Evolutionary conservation across 2,113 vertebrate species (phyloP).

Genomic region (human): GRCh38 chr1:68537501-68538000

Average conservation of each 20-base stretch:
- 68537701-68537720: background rate
- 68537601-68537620: background rate
- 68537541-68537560: background rate
- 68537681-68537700: background rate
- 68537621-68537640: background rate
- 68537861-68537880: background rate
- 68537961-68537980: background rate
- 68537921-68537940: background rate
- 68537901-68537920: background rate
- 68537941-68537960: background rate
- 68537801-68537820: no score
- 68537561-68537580: background rate
- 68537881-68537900: background rate
- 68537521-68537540: background rate
- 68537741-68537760: background rate
- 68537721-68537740: background rate
- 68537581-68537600: background rate
- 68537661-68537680: background rate
- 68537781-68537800: background rate
- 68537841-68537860: no score
- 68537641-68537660: background rate
- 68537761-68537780: background rate
- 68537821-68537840: no score
- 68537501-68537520: background rate
- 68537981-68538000: background rate